phyloP scores from a whole-genome alignment of 2,888 invertebrate genomes.

The Exephanes ischioxanthus region DNA sequence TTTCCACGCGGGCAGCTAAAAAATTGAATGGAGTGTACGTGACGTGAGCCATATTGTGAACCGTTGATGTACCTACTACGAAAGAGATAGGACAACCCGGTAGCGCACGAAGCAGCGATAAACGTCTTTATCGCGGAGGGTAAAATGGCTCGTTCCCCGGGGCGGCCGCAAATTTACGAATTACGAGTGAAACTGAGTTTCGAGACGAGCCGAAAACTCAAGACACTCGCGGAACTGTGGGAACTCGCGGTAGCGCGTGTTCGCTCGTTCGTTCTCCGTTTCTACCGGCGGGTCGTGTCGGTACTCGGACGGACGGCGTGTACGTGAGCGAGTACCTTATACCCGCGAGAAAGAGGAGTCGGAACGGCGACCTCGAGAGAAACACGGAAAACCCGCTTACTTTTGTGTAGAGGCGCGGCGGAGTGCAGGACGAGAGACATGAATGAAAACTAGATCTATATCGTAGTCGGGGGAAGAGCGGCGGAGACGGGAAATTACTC shows the following conservation, averaged over 20 bases:
- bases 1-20: background rate
- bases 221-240: conserved; percentile 51
- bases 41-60: background rate
- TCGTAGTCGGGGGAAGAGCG: conserved; percentile 7
- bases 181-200: conserved; percentile 25
- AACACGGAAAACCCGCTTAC: conserved; percentile 43
- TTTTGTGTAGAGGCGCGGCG: conserved; percentile 27
- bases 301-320: background rate
- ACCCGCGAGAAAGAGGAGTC: conserved; percentile 11
- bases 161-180: conserved; percentile 52
- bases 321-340: conserved; percentile 30
- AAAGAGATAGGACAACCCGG: conserved; percentile 44
- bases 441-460: conserved; percentile 72
- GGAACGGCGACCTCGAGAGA: conserved; percentile 31
- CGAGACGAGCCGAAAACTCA: conserved; percentile 36
- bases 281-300: conserved; percentile 3
- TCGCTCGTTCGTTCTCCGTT: conserved; percentile 5
- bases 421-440: conserved; percentile 48
- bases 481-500: conserved; percentile 54
- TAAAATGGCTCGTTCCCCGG: conserved; percentile 39
- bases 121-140: conserved; percentile 51
- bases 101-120: conserved; percentile 66
- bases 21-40: conserved; percentile 59
- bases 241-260: conserved; percentile 34
- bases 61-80: background rate